Evolutionary conservation across 2,113 vertebrate genomes (phyloP), one percentile per base, ranked within the genome.

Genomic region (Malurus alboscapulatus): DNA sequence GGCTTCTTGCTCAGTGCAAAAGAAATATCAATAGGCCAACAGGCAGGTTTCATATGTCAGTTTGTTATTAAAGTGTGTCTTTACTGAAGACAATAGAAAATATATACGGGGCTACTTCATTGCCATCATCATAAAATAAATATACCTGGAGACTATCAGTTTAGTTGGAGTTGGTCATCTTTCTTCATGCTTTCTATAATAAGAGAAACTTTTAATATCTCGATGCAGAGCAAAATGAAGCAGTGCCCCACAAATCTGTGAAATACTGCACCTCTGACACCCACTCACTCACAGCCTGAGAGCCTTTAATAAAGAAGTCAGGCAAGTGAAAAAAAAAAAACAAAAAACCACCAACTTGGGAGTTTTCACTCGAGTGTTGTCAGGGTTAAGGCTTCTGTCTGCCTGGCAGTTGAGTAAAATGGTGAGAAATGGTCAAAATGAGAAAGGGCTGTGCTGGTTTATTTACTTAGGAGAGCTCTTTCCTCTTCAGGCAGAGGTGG

Each of bases 381-480:
- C 73, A 68, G 94, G 84, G 71, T 91, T 96, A 90, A 96, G 88
- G 76, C 91, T 88, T 75, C 85, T 87, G 84, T 50, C 93, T 90
- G 80, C 82, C 89, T 76, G 79, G 91, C n/a, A 95, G 81, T 75
- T 94, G 85, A 88, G 92, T 73, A 95, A 97, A 96, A 95, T 62
- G 42, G 19, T 6, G 36, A 97, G 93, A 97, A 95, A 92, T 88
- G 44, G 42, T 80, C 90, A 92, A 94, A 96, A 91, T 97, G 91
- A 93, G 87, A 97, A 95, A 94, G 91, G 90, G 66, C 88, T 82
- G 81, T 40, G 57, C 61, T 85, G 8, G 91, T 97, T 97, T 97
- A 92, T 98, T 97, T 97, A 92, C 81, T 87, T 85, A 93, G 63
- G 75, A 97, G 94, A 95, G 87, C 75, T 90, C 53, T 96, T 97